phyloP scores from a whole-genome alignment of 2,113 vertebrate genomes.

The Coreoperca whiteheadi region DNA sequence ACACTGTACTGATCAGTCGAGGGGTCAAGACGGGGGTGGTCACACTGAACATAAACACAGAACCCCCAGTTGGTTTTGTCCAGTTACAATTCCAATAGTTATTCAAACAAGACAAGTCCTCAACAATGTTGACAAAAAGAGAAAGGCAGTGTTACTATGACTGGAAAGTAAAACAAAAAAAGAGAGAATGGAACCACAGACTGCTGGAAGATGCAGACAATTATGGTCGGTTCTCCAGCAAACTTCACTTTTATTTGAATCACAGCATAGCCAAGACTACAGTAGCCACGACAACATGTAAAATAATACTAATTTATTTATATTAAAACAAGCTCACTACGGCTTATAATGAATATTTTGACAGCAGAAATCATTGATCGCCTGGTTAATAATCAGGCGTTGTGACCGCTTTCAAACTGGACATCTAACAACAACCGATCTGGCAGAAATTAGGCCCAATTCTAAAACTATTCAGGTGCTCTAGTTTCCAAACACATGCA shows the following conservation, averaged over 20 bases:
- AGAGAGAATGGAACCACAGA: neutral
- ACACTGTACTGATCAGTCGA: neutral
- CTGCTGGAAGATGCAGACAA: neutral
- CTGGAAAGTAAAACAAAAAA: neutral
- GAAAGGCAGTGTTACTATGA: neutral
- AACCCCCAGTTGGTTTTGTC: no score
- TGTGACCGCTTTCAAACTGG: neutral
- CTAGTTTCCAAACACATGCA: constrained; percentile 35
- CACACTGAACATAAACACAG: no score
- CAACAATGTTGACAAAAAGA: neutral
- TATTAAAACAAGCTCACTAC: neutral
- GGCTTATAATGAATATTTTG: constrained; percentile 1
- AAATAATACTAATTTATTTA: neutral
- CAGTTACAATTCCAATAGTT: neutral
- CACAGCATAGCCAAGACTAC: neutral
- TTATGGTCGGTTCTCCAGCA: neutral
- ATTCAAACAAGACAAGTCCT: neutral
- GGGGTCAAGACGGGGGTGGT: no score
- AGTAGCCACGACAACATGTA: neutral
- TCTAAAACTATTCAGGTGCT: neutral
- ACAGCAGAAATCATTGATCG: neutral
- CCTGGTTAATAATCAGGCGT: neutral
- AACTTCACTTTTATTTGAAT: neutral
- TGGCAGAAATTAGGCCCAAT: neutral
- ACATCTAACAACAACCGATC: neutral